These are phyloP conservation scores for Ophiodon elongatus DNA, from an alignment of 2,113 vertebrate genomes.

Conservation along the genomic window DNA sequence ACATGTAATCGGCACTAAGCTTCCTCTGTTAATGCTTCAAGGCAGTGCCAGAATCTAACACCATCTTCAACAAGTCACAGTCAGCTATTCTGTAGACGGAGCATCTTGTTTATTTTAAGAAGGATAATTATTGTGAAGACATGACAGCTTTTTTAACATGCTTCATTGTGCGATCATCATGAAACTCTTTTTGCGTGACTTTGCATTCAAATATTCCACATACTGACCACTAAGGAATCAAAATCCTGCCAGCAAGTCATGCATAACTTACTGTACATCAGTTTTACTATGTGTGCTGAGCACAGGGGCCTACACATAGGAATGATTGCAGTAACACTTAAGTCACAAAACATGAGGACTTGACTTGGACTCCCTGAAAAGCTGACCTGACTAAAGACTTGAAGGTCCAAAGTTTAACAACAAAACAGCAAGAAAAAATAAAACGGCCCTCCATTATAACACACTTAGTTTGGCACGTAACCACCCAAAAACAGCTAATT, in stretches of 20 bases:
- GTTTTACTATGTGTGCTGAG: not conserved
- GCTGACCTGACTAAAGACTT: too few species aligned
- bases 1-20: not conserved
- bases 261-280: not conserved
- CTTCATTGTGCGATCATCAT: not conserved
- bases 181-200: not conserved
- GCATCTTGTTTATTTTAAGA: not conserved
- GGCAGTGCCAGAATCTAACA: not conserved
- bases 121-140: not conserved
- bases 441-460: too few species aligned
- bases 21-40: too few species aligned
- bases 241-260: not conserved
- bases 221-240: not conserved
- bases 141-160: not conserved
- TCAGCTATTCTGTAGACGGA: slow-evolving; percentile 1
- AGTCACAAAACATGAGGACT: not conserved
- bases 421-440: too few species aligned
- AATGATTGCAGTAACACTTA: not conserved
- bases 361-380: not conserved
- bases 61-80: slow-evolving; percentile 2
- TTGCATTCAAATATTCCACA: not conserved
- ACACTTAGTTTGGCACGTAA: not conserved
- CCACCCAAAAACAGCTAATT: not conserved
- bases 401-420: not conserved
- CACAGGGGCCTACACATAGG: not conserved